Evolutionary conservation across 30 jellyfish, hydroid and myxozoan species (phyloP).

Genomic region (Aurelia sp.): DNA sequence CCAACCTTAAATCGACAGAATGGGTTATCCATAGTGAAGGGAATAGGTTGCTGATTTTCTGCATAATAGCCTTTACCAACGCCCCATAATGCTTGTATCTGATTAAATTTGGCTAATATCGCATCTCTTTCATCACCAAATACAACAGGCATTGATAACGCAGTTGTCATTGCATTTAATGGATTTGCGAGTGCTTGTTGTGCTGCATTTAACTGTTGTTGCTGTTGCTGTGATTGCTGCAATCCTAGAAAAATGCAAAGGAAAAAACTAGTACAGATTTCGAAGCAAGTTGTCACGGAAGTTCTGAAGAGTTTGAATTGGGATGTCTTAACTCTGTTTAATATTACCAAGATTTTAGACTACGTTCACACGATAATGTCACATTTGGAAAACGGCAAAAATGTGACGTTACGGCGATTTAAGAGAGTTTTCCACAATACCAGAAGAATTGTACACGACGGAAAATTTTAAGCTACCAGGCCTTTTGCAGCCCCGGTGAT

Average conservation of each 20-base stretch:
- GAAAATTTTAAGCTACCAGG: too few relatives aligned
- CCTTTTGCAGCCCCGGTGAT: too few relatives aligned
- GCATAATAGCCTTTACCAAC: conserved; percentile 87
- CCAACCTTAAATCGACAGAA: conserved; percentile 86
- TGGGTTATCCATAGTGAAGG: conserved; percentile 80
- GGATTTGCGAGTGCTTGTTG: conserved; percentile 67
- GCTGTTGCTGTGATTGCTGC: conserved; percentile 61
- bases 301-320: too few relatives aligned
- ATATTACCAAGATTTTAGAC: too few relatives aligned
- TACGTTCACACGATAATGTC: too few relatives aligned
- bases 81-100: conserved; percentile 93
- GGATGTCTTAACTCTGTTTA: too few relatives aligned
- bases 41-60: conserved; percentile 73
- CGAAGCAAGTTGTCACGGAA: too few relatives aligned
- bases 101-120: conserved; percentile 81
- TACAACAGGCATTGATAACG: conserved; percentile 80
- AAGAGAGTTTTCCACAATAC: too few relatives aligned
- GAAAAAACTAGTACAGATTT: too few relatives aligned
- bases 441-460: too few relatives aligned
- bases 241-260: not conserved
- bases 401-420: too few relatives aligned
- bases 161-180: conserved; percentile 88
- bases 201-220: conserved; percentile 54
- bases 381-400: too few relatives aligned
- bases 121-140: conserved; percentile 94